Evolutionary conservation across 2,888 invertebrate species (phyloP).

Genomic region (Dolichopus griseipennis): DNA sequence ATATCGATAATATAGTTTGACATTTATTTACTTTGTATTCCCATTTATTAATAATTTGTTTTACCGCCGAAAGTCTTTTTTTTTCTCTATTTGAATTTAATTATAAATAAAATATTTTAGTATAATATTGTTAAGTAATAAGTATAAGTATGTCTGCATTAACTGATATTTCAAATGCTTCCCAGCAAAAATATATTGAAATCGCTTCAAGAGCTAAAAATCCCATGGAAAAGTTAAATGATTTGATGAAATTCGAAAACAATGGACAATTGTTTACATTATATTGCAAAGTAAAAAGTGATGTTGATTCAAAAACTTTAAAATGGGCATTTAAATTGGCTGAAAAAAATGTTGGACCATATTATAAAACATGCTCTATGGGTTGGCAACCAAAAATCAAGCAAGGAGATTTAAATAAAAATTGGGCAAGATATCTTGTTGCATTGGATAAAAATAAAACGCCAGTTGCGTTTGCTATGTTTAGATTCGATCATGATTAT

Average conservation of each 20-base stretch:
- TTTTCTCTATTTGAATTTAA: no score
- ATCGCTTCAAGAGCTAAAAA: constrained; percentile 35
- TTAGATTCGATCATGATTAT: constrained; percentile 65
- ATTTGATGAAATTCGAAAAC: constrained; percentile 28
- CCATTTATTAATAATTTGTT: no score
- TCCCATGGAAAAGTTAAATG: constrained; percentile 33
- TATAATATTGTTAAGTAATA: no score
- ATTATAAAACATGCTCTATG: constrained; percentile 38
- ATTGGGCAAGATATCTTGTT: constrained; percentile 56
- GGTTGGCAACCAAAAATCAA: constrained; percentile 62
- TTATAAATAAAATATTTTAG: no score
- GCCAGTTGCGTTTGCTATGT: constrained; percentile 63
- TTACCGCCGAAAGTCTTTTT: no score
- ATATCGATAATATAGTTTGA: no score
- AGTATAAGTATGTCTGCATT: no score
- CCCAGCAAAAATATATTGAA: constrained; percentile 39
- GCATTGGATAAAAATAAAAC: constrained; percentile 41
- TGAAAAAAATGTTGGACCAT: constrained; percentile 38
- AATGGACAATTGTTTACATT: constrained; percentile 29
- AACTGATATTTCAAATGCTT: constrained; percentile 26
- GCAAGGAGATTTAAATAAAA: constrained; percentile 54
- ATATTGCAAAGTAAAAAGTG: constrained; percentile 33
- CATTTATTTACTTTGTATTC: no score
- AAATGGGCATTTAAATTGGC: constrained; percentile 43
- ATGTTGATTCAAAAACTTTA: constrained; percentile 35